Conservation (phyloP, 2,113 vertebrate species). For the Chaenogobius annularis region DNA sequence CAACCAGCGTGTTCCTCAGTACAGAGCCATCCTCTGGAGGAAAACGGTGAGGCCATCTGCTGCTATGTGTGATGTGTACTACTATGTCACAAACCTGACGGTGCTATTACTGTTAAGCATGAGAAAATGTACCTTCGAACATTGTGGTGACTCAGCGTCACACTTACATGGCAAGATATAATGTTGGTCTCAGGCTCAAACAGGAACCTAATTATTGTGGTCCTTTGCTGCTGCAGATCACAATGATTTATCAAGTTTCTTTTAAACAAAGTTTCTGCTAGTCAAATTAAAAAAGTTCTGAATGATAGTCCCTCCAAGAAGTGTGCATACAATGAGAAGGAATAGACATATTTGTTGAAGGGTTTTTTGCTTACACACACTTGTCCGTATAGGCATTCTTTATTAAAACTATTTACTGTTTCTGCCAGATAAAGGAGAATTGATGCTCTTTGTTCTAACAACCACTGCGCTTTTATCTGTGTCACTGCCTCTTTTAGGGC, state of each 20-base stretch:
- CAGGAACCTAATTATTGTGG: constrained; percentile 57
- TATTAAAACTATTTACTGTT: not conserved
- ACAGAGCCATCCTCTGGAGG: constrained; percentile 95
- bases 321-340: not conserved
- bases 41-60: constrained; percentile 84
- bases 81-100: not conserved
- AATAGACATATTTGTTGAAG: too few species aligned
- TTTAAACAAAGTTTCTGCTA: not conserved
- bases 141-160: constrained; percentile 57
- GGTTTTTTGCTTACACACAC: too few species aligned
- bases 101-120: constrained; percentile 18
- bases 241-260: constrained; percentile 58
- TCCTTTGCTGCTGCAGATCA: constrained; percentile 46
- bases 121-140: constrained; percentile 21
- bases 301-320: not conserved
- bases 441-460: not conserved
- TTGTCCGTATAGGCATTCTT: not conserved
- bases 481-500: constrained; percentile 79
- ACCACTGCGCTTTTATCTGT: constrained; percentile 20
- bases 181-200: constrained; percentile 47
- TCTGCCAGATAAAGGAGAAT: not conserved
- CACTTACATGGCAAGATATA: constrained; percentile 50
- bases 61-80: not conserved
- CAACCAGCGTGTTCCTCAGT: constrained; percentile 95
- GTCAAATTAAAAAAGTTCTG: not conserved